Evolutionary conservation across 2,797 vertebrate species (phyloP).

Genomic region (Xenopus petersii): DNA sequence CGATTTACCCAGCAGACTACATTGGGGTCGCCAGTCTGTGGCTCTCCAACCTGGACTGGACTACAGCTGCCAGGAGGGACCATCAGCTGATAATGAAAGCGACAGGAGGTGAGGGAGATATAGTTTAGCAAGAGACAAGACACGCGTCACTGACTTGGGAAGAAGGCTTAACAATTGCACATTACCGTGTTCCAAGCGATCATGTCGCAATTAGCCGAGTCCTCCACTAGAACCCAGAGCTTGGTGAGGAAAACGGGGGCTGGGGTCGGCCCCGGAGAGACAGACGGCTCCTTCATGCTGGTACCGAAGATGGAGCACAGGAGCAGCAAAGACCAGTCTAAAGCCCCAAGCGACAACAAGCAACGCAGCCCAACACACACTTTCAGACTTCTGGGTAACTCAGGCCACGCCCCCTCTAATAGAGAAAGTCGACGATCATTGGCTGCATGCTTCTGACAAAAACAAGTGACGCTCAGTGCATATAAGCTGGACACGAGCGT

Average conservation of each 20-base stretch:
- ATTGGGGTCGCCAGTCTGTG: neutral
- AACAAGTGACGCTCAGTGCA: too few species aligned
- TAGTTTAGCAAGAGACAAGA: neutral
- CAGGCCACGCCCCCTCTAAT: neutral
- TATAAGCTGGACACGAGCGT: too few species aligned
- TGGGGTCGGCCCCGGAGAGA: neutral
- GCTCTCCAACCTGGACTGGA: too few species aligned
- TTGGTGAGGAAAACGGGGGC: slow-evolving; percentile 59
- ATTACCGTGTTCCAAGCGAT: slow-evolving; percentile 62
- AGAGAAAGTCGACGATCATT: too few species aligned
- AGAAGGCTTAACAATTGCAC: too few species aligned
- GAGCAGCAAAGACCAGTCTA: too few species aligned
- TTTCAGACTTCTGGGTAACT: neutral
- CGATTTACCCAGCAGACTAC: too few species aligned
- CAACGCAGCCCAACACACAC: neutral
- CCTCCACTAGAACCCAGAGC: slow-evolving; percentile 60
- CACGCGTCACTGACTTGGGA: neutral
- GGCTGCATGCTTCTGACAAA: too few species aligned
- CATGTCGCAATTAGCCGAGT: slow-evolving; percentile 51
- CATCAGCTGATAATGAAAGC: too few species aligned
- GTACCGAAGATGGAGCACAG: neutral
- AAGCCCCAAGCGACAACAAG: neutral
- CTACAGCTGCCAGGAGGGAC: too few species aligned
- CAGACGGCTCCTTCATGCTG: slow-evolving; percentile 29
- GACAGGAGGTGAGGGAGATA: too few species aligned